phyloP scores from a whole-genome alignment of 2,888 invertebrate genomes.

The Macaria notata region DNA sequence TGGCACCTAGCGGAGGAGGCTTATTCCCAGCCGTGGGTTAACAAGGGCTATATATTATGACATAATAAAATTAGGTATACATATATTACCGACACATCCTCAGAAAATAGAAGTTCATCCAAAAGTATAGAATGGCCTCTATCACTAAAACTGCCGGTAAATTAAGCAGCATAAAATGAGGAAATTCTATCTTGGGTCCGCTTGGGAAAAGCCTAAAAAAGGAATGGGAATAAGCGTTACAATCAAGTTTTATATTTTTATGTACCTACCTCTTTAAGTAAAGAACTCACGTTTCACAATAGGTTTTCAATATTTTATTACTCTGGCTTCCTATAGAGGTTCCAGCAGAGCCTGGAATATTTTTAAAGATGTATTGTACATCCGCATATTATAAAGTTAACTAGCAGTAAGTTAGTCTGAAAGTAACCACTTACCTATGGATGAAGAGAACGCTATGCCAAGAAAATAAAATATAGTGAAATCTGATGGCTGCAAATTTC shows the following conservation, averaged over 20 bases:
- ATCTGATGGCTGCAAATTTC: constrained; percentile 54
- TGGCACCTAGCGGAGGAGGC: too few relatives aligned
- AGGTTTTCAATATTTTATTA: constrained; percentile 59
- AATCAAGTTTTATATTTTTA: too few relatives aligned
- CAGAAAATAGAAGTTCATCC: constrained; percentile 67
- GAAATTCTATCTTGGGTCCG: constrained; percentile 61
- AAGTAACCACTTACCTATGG: constrained; percentile 49
- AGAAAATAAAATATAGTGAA: constrained; percentile 66
- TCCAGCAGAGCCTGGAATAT: constrained; percentile 52
- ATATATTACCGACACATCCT: constrained; percentile 61
- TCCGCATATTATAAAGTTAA: too few relatives aligned
- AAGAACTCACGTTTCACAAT: constrained; percentile 54
- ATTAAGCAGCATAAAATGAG: constrained; percentile 60
- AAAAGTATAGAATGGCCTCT: constrained; percentile 60
- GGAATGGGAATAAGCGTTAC: neutral
- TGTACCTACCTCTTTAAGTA: neutral
- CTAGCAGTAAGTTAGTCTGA: too few relatives aligned
- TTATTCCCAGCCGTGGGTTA: too few relatives aligned
- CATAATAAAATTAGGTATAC: too few relatives aligned
- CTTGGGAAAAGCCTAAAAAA: constrained; percentile 37
- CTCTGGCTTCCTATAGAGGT: constrained; percentile 57
- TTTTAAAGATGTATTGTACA: too few relatives aligned
- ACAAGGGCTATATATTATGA: too few relatives aligned
- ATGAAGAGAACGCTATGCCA: constrained; percentile 66
- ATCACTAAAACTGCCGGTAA: constrained; percentile 62